Base-by-base conservation (phyloP, 2,113 vertebrate genomes). In the Scomber japonicus region DNA sequence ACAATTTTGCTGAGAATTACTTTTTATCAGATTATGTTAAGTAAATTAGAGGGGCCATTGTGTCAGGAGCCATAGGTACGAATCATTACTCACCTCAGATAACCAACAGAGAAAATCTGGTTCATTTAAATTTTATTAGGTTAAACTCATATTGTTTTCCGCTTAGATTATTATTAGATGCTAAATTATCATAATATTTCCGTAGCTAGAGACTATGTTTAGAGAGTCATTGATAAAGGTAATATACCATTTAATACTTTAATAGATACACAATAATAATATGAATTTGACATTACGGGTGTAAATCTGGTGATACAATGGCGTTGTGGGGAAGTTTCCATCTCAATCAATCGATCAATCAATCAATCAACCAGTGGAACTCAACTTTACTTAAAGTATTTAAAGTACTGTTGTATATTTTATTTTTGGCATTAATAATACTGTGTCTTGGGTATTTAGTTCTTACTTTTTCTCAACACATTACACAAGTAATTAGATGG, bases 71-170 rank as follows among this genome's bases (percentile, higher is more conserved):
- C 14, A 90, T 84, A 9, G 67, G 54, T 14, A 45, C 35, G 40
- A 65, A 64, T 55, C 90, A 92, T 93, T 81, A 89, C 75, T 92
- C 92, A 90, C 82, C 87, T 75, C 82, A 12, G 68, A 86, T 80
- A 84, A 88, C 78, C 50, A 65, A 85, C 75, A 65, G 71, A 89
- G 75, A 50, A 89, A 89, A 92, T 88, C 78, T 50, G 80, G 45
- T 92, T 93, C 83, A 80, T 90, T 85, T 67, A 67, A 57, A 74
- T 90, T 80, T 60, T 21, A 92, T 92, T 88, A 46, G 74, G 71
- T 93, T 88, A 87, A 27, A 2, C 48, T 31, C 62, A 61, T 54
- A 76, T 83, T 83, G 89, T 85, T 89, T 87, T 60, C 84, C 17
- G 7, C 56, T 59, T 50, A 60, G 53, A 81, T 88, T 85, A 91